Evolutionary conservation across 2,113 vertebrate species (phyloP).

Genomic region (Onychorhynchus coronatus): DNA sequence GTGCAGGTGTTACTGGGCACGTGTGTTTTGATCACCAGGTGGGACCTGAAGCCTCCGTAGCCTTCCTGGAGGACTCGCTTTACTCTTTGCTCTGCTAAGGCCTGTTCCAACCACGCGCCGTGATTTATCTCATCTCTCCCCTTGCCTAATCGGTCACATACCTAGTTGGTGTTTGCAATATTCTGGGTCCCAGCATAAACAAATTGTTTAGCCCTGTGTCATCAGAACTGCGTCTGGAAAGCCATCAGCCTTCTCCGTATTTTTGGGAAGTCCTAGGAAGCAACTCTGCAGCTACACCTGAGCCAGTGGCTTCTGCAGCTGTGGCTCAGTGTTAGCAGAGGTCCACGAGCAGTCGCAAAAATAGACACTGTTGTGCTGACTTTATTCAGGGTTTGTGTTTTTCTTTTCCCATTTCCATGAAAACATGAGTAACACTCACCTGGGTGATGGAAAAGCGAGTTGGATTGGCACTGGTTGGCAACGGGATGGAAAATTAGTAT

Average conservation of each 20-base stretch:
- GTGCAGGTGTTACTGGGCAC: conserved; percentile 20
- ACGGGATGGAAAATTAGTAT: conserved; percentile 57
- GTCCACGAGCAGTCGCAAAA: background rate
- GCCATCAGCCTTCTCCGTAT: background rate
- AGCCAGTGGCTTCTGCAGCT: background rate
- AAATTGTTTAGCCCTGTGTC: conserved; percentile 48
- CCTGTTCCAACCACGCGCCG: conserved; percentile 34
- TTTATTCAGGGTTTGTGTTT: background rate
- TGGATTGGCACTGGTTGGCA: conserved; percentile 44
- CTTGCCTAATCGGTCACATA: conserved; percentile 40
- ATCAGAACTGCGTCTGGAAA: conserved; percentile 4
- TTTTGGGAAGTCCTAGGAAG: background rate
- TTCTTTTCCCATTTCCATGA: background rate
- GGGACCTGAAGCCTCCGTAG: background rate
- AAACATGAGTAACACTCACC: conserved; percentile 63
- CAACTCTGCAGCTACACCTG: background rate
- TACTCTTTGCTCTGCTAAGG: conserved; percentile 42
- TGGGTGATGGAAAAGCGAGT: conserved; percentile 4
- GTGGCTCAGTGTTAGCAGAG: background rate
- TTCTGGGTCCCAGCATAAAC: background rate
- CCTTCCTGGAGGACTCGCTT: conserved; percentile 15
- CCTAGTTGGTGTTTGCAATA: background rate
- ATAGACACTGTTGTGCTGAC: background rate
- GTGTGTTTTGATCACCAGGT: conserved; percentile 39
- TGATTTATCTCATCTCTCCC: conserved; percentile 56